These are phyloP conservation scores for Nephrotoma flavescens DNA, from an alignment of 2,888 invertebrate genomes.

Conservation along the genomic window DNA sequence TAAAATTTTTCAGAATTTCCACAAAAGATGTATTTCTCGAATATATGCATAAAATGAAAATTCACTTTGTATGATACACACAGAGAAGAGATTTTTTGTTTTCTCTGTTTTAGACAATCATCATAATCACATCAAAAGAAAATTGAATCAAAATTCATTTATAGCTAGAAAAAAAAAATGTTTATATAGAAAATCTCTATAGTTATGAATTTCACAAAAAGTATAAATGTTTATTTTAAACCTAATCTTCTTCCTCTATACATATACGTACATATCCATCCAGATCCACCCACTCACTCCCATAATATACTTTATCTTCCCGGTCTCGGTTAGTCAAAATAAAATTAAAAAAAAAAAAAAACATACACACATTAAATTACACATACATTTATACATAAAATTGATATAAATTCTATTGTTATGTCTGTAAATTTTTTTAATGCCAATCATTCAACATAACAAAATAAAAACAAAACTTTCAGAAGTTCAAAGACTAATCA, in stretches of 20 bases:
- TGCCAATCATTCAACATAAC: background rate
- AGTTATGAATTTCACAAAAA: background rate
- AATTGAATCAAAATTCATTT: background rate
- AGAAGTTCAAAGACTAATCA: background rate
- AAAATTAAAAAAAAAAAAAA: background rate
- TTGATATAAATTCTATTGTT: background rate
- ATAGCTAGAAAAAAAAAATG: background rate
- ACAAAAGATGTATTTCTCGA: background rate
- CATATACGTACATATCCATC: no score
- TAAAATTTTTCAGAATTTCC: background rate
- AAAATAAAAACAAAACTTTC: background rate
- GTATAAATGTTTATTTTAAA: background rate
- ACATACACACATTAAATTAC: background rate
- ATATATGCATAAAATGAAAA: background rate
- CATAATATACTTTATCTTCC: background rate
- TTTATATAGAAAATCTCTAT: background rate
- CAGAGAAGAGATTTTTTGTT: background rate
- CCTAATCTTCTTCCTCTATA: background rate
- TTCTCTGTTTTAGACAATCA: background rate
- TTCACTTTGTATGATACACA: background rate
- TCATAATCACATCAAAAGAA: background rate
- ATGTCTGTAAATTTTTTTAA: background rate
- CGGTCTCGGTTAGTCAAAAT: background rate
- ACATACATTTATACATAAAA: background rate
- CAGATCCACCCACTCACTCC: background rate